Evolutionary conservation across 2,797 vertebrate species (phyloP).

Genomic region (Cichlasoma orientale): DNA sequence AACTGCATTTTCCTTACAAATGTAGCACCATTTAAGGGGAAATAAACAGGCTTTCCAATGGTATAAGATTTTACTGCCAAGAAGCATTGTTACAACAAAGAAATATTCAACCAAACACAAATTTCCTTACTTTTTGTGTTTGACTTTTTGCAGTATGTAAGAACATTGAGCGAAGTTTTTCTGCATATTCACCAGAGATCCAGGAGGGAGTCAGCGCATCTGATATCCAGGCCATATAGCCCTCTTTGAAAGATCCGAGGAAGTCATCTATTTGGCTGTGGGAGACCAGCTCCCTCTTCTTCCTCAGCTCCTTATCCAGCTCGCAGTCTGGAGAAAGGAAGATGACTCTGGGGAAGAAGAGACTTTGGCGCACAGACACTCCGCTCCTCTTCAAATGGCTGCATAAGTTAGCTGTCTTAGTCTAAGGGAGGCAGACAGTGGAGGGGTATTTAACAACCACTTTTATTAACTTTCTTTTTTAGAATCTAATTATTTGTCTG

Average conservation of each 20-base stretch:
- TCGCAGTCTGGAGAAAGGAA: conserved; percentile 78
- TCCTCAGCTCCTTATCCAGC: conserved; percentile 74
- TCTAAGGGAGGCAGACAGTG: conserved; percentile 53
- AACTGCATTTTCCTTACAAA: no score
- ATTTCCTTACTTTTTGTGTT: no score
- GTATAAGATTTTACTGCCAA: no score
- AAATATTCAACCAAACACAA: no score
- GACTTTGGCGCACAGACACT: conserved; percentile 64
- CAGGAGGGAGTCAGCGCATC: conserved; percentile 80
- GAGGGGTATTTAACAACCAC: neutral
- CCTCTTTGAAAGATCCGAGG: conserved; percentile 75
- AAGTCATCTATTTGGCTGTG: conserved; percentile 71
- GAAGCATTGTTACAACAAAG: no score
- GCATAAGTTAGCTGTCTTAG: conserved; percentile 73
- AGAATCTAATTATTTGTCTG: neutral
- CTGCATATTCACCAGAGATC: conserved; percentile 76
- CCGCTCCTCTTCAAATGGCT: conserved; percentile 74
- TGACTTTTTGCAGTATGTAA: neutral
- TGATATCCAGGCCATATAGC: conserved; percentile 77
- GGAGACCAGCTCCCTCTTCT: conserved; percentile 76
- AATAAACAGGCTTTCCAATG: no score
- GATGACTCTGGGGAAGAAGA: conserved; percentile 76
- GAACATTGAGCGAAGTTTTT: neutral
- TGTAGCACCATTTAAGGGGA: no score
- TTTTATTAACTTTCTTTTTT: neutral